Conservation (phyloP, 2,797 vertebrate species). For the Luscinia luscinia region DNA sequence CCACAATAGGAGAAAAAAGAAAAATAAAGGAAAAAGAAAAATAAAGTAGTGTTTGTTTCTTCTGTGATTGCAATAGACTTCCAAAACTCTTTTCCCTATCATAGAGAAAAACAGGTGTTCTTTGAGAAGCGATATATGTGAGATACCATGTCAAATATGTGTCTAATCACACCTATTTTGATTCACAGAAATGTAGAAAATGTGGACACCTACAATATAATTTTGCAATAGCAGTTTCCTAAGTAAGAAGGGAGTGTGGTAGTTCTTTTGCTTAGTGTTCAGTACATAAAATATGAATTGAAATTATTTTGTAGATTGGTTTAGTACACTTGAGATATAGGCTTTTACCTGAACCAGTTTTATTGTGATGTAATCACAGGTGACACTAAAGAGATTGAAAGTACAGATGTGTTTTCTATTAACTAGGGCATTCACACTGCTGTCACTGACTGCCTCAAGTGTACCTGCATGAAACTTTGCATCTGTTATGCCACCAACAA, state of each 20-base stretch:
- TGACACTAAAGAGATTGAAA: neutral
- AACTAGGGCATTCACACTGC: neutral
- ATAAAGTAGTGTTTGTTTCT: neutral
- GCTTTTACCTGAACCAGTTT: neutral
- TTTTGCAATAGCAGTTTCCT: neutral
- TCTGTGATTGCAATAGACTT: neutral
- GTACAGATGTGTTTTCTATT: neutral
- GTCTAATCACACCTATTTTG: neutral
- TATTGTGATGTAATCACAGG: neutral
- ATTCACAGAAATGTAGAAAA: neutral
- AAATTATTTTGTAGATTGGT: neutral
- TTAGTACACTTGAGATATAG: neutral
- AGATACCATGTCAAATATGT: fast-evolving
- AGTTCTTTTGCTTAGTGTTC: neutral
- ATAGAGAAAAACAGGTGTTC: neutral
- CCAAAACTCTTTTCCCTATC: neutral
- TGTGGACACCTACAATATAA: neutral
- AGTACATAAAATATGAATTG: neutral
- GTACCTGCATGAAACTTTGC: neutral
- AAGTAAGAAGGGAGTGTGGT: neutral
- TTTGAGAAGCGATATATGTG: neutral
- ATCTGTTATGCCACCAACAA: neutral
- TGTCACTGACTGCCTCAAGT: neutral
- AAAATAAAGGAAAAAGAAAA: neutral
- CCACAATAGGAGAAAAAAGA: neutral